Base-by-base conservation (phyloP, 2,797 vertebrate species). In the Trachops cirrhosus region DNA sequence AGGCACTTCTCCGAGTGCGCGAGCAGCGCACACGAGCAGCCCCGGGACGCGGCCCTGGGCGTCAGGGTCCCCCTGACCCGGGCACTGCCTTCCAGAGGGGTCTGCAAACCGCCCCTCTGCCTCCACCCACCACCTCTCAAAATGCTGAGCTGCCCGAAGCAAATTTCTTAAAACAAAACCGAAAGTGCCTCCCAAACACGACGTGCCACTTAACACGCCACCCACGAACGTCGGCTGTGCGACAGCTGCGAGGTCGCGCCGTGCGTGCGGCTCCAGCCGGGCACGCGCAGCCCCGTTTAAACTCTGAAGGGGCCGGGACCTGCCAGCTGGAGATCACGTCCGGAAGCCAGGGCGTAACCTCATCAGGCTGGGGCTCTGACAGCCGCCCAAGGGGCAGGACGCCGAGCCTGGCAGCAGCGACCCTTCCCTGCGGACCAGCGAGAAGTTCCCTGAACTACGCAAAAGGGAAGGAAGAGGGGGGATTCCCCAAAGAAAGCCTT, bases 181-280 rank as follows among this genome's bases (percentile, higher is more conserved):
- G 46, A 78, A 90, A 10, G 22, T 4, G 71, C 1, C 39, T 84
- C 15, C 48, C 6, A 78, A 73, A 78, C 22, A 11, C 29, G 44
- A 64, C 16, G 5, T 22, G 21, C 21, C 26, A 77, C 16, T 75
- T 14, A 5, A 11, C 75, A 86, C 39, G 26, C 14, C 75, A 75
- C 32, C 0, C 7, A 37, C 37, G 70, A 21, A 16, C 3, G 4
- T 22, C 24, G 39, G 57, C 57, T 12, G 24, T 12, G 57, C 2
- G 54, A 9, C 48, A 50, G 48, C 2, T 1, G 18, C 50, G 50
- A 19, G 19, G 19, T 21, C 7, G 18, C 6, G 50, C 26, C 5
- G 5, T 2, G 12, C 5, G 5, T 2, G 12, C 26, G 5, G 26
- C 11, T 14, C 12, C 2, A 6, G 59, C 26, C 4, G 29, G 12